These are phyloP conservation scores for Phylloscopus collybita DNA, from an alignment of 2,797 vertebrate genomes.

Conservation along the genomic window DNA sequence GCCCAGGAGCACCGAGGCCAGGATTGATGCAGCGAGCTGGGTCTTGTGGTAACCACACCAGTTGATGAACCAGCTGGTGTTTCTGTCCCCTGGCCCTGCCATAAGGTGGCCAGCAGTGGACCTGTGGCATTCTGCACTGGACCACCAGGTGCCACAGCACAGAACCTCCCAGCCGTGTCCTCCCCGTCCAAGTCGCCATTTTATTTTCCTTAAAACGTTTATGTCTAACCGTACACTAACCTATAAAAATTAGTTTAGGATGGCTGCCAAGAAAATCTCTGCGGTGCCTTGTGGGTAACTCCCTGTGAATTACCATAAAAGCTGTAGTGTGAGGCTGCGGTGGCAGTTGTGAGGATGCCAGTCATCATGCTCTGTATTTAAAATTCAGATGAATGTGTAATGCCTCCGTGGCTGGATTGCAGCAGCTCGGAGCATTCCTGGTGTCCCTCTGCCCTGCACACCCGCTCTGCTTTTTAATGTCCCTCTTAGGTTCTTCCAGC, in stretches of 20 bases:
- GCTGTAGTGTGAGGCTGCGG: conserved; percentile 54
- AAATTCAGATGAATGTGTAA: conserved; percentile 68
- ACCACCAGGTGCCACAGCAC: accelerated
- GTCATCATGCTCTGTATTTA: conserved; percentile 68
- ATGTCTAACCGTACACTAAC: conserved; percentile 65
- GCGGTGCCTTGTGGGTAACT: conserved; percentile 79
- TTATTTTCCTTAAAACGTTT: conserved; percentile 63
- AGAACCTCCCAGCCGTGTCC: background rate
- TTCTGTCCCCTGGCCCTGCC: accelerated
- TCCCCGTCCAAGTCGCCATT: conserved; percentile 4
- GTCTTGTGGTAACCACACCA: accelerated
- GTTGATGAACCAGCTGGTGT: background rate
- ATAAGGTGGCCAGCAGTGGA: accelerated
- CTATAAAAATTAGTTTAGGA: conserved; percentile 78
- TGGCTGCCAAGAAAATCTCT: conserved; percentile 76
- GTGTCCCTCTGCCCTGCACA: background rate
- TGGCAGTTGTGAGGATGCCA: conserved; percentile 56
- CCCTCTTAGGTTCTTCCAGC: accelerated
- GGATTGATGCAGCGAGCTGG: background rate
- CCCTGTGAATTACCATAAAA: conserved; percentile 76
- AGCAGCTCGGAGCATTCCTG: background rate
- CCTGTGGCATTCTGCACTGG: accelerated
- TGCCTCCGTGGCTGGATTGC: conserved; percentile 18
- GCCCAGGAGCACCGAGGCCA: accelerated
- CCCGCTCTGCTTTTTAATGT: background rate